A percentile compares a stretch with the other conserved stretches of the same genome.
Evolutionary conservation across 2,888 invertebrate species (phyloP).

Genomic region (Onthophagus sagittarius): DNA sequence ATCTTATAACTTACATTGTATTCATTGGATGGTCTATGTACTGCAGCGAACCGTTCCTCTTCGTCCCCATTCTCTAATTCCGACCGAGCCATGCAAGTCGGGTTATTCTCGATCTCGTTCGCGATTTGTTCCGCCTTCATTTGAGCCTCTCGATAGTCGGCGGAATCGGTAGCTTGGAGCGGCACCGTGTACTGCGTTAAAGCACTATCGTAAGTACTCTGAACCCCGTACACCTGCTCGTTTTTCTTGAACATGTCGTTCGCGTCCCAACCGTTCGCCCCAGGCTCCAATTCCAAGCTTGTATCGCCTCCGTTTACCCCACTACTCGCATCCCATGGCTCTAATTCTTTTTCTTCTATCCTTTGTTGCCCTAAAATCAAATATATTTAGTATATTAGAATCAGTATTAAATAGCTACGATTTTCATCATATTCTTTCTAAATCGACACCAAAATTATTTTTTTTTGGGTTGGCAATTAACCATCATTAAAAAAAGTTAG

Average conservation of each 20-base stretch:
- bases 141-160: slow-evolving; percentile 71
- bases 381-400: neutral
- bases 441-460: no score
- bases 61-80: slow-evolving; percentile 92
- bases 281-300: slow-evolving; percentile 66
- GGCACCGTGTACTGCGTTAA: slow-evolving; percentile 89
- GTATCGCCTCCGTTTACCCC: slow-evolving; percentile 48
- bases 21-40: slow-evolving; percentile 57
- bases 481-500: no score
- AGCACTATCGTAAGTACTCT: slow-evolving; percentile 87
- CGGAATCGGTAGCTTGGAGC: slow-evolving; percentile 79
- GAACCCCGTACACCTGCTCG: slow-evolving; percentile 86
- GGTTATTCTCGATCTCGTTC: slow-evolving; percentile 86
- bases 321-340: slow-evolving; percentile 80
- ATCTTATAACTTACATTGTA: slow-evolving; percentile 18
- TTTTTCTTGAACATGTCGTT: slow-evolving; percentile 96
- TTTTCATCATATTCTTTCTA: no score
- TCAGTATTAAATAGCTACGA: no score
- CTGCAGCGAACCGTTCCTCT: slow-evolving; percentile 83
- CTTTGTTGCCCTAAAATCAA: slow-evolving; percentile 26
- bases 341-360: slow-evolving; percentile 74
- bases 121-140: slow-evolving; percentile 88
- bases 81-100: slow-evolving; percentile 73
- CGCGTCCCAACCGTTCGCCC: slow-evolving; percentile 93
- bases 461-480: no score